Evolutionary conservation across 1,140 invertebrate genomes (phyloP).

Genomic region (Amphibalanus amphitrite): DNA sequence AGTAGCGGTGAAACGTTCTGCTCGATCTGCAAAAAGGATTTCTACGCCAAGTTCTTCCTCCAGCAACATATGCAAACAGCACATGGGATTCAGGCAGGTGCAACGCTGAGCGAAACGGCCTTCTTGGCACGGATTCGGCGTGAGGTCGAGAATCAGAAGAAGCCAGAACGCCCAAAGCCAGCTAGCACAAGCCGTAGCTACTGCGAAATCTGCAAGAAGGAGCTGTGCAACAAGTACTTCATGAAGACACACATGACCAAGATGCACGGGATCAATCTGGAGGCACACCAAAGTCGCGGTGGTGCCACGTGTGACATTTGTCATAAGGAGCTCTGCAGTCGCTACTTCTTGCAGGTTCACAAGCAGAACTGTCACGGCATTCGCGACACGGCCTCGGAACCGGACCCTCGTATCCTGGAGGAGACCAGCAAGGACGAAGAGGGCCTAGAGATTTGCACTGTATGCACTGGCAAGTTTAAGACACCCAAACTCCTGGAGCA

Average conservation of each 20-base stretch:
- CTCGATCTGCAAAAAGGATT: conserved; percentile 38
- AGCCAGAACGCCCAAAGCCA: conserved; percentile 24
- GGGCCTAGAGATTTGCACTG: conserved; percentile 49
- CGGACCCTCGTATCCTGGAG: conserved; percentile 16
- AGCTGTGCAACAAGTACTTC: no score
- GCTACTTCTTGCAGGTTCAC: conserved; percentile 91
- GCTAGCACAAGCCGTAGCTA: conserved; percentile 35
- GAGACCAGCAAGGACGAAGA: conserved; percentile 30
- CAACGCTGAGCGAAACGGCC: conserved; percentile 13
- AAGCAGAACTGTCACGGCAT: conserved; percentile 97
- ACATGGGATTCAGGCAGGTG: conserved; percentile 23
- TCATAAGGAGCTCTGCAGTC: conserved; percentile 92
- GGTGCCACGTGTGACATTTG: conserved; percentile 92
- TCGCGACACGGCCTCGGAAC: conserved; percentile 39
- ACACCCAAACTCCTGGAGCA: conserved; percentile 76
- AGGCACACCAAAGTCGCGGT: conserved; percentile 62
- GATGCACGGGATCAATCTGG: conserved; percentile 95
- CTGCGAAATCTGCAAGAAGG: no score
- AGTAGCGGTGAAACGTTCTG: conserved; percentile 20
- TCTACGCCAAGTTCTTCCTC: conserved; percentile 37
- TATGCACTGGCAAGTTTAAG: conserved; percentile 72
- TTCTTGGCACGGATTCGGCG: conserved; percentile 16
- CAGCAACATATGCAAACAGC: no score
- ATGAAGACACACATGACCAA: conserved; percentile 98
- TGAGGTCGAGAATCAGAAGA: conserved; percentile 15